Percentiles rank a stretch among this genome's conserved stretches.
Evolutionary conservation across 30 jellyfish, hydroid and myxozoan genomes (phyloP).

Genomic region (Rhopilema esculentum): DNA sequence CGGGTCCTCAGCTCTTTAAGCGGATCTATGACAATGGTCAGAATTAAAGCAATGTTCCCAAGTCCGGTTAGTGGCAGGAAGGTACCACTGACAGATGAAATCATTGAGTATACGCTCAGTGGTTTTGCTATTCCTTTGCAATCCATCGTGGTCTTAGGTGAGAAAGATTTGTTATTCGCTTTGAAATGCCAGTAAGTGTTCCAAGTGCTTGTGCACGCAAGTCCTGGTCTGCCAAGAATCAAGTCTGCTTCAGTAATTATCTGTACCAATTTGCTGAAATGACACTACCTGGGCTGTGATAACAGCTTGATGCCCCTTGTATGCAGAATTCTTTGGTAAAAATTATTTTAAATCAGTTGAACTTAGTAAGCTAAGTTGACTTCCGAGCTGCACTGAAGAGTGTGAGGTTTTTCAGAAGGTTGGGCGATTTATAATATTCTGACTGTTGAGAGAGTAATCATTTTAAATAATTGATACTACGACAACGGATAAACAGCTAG

Average conservation of each 20-base stretch:
- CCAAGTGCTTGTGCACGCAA: too few relatives aligned
- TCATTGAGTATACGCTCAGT: not conserved
- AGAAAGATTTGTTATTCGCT: too few relatives aligned
- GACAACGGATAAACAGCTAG: not conserved
- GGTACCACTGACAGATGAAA: conserved; percentile 7
- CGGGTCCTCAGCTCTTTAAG: conserved; percentile 35
- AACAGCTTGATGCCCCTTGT: too few relatives aligned
- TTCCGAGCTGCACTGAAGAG: not conserved
- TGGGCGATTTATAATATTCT: not conserved
- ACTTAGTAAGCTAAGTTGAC: too few relatives aligned
- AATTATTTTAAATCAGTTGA: too few relatives aligned
- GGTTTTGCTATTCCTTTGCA: conserved; percentile 54
- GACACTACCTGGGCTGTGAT: too few relatives aligned
- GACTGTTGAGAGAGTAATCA: not conserved
- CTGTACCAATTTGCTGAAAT: too few relatives aligned
- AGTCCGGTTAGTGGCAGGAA: conserved; percentile 15
- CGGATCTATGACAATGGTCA: conserved; percentile 31
- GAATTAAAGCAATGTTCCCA: conserved; percentile 26
- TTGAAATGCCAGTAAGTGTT: too few relatives aligned
- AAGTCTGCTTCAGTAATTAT: too few relatives aligned
- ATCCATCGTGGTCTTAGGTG: conserved; percentile 8
- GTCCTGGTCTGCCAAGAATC: too few relatives aligned
- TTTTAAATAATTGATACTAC: not conserved
- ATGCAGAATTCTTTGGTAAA: too few relatives aligned
- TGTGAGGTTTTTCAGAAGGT: not conserved